phyloP scores from a whole-genome alignment of 2,113 vertebrate genomes.

The Calidris pygmaea region DNA sequence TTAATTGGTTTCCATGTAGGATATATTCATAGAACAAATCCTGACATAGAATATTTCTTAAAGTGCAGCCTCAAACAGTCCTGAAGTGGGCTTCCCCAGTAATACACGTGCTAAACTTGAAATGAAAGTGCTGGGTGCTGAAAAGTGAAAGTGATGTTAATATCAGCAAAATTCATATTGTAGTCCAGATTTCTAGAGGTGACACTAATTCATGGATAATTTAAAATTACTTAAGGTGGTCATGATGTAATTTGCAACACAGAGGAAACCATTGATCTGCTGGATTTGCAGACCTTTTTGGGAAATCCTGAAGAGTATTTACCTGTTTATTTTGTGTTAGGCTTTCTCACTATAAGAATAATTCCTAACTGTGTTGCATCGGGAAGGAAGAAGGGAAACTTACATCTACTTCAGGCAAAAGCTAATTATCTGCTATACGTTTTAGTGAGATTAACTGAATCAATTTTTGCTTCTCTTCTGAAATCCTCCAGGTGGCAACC shows the following conservation, averaged over 20 bases:
- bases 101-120: neutral
- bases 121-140: neutral
- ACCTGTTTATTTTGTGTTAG: neutral
- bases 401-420: neutral
- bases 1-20: neutral
- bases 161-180: neutral
- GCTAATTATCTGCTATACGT: accelerated
- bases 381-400: neutral
- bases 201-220: neutral
- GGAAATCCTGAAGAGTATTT: neutral
- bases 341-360: neutral
- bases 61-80: neutral
- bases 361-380: neutral
- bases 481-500: slow-evolving; percentile 66
- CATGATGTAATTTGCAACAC: neutral
- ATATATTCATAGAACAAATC: neutral
- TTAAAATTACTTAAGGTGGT: neutral
- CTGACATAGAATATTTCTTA: neutral
- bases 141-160: neutral
- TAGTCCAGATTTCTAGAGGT: neutral
- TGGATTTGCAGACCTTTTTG: neutral
- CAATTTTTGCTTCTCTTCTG: neutral
- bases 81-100: neutral
- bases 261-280: neutral
- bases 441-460: neutral